Conservation (phyloP, 1,140 invertebrate genomes). For the Berghia stephanieae region DNA sequence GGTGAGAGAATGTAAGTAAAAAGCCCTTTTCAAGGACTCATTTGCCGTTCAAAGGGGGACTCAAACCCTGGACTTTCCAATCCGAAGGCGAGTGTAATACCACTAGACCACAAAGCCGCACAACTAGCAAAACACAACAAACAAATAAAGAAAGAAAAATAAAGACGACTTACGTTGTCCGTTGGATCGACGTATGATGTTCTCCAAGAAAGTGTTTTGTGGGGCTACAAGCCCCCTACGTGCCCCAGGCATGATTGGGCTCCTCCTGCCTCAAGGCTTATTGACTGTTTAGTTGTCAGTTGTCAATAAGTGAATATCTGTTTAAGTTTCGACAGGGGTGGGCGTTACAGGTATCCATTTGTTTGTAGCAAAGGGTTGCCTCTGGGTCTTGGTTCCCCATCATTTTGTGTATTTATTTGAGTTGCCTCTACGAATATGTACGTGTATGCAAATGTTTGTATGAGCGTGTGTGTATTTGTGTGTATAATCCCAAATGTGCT, state of each 20-base stretch:
- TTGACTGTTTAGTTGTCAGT: too few relatives aligned
- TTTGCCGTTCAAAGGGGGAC: too few relatives aligned
- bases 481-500: too few relatives aligned
- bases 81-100: too few relatives aligned
- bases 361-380: background rate
- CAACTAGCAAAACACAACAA: conserved; percentile 12
- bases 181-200: conserved; percentile 96
- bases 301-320: too few relatives aligned
- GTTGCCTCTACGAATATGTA: background rate
- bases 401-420: background rate
- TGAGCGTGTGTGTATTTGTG: too few relatives aligned
- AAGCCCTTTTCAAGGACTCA: too few relatives aligned
- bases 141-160: background rate
- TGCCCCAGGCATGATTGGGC: conserved; percentile 56
- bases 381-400: background rate
- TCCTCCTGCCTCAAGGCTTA: background rate
- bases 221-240: conserved; percentile 92
- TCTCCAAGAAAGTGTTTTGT: conserved; percentile 99
- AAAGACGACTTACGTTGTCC: conserved; percentile 87
- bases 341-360: background rate
- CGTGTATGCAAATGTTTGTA: too few relatives aligned
- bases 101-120: too few relatives aligned
- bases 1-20: too few relatives aligned
- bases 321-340: background rate
- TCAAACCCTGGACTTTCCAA: too few relatives aligned